Evolutionary conservation across 2,113 vertebrate genomes (phyloP).

Genomic region (Dicerorhinus sumatrensis): DNA sequence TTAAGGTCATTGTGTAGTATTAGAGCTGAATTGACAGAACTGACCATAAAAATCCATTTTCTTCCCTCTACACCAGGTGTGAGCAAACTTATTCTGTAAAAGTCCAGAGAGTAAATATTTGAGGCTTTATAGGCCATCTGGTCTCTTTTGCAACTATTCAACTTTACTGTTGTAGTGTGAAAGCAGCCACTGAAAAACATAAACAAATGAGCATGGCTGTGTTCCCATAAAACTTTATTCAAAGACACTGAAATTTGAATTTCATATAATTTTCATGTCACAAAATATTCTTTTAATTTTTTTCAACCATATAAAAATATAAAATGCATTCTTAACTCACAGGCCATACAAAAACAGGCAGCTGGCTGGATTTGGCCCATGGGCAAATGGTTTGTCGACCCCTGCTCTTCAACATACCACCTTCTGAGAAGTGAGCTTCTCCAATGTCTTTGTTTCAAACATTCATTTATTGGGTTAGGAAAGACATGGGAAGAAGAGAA

Average conservation of each 20-base stretch:
- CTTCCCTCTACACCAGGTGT: not conserved
- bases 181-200: not conserved
- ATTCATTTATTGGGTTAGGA: not conserved
- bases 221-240: conserved; percentile 1
- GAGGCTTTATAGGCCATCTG: not conserved
- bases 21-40: not conserved
- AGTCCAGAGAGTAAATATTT: not conserved
- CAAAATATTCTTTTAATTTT: not conserved
- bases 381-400: not conserved
- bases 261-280: not conserved
- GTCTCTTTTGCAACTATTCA: not conserved
- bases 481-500: not conserved
- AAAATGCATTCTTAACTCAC: not conserved
- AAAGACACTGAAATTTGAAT: not conserved
- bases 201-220: not conserved
- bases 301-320: conserved; percentile 39
- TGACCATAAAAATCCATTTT: not conserved
- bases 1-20: not conserved
- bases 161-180: not conserved
- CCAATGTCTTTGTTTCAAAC: not conserved
- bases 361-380: not conserved
- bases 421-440: not conserved
- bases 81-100: not conserved
- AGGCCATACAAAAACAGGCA: not conserved
- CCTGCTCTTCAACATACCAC: too few relatives aligned